Conservation (phyloP, 2,888 invertebrate genomes). For the Hirtodrosophila trivittata region DNA sequence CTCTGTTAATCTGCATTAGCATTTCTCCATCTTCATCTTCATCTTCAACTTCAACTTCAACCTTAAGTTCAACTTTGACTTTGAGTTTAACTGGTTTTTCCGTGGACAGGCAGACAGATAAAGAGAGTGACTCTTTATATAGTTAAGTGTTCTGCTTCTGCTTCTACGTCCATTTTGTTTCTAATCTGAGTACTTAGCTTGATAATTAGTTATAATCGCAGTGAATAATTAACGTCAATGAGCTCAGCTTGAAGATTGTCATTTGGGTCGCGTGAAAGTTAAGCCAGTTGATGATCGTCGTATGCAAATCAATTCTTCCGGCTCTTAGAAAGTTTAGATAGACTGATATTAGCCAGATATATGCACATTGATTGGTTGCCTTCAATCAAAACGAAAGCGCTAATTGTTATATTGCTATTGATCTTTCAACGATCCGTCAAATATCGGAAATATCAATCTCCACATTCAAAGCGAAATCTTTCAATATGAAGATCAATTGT, state of each 20-base stretch:
- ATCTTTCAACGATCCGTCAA: constrained; percentile 33
- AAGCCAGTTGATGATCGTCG: constrained; percentile 37
- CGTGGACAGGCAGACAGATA: constrained; percentile 1
- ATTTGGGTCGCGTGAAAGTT: constrained; percentile 65
- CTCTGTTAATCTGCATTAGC: constrained; percentile 36
- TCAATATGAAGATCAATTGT: constrained; percentile 21
- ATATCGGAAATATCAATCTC: constrained; percentile 43
- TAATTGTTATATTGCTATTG: constrained; percentile 19
- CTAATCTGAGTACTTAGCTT: constrained; percentile 17
- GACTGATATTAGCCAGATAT: neutral
- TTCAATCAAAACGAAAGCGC: constrained; percentile 48
- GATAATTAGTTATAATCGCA: constrained; percentile 46
- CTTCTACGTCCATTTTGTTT: neutral
- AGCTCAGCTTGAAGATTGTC: constrained; percentile 43
- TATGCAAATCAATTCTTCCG: constrained; percentile 65
- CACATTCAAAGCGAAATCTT: constrained; percentile 27
- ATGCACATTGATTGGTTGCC: constrained; percentile 18
- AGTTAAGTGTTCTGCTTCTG: neutral
- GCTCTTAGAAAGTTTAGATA: constrained; percentile 46
- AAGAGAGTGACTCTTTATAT: no score
- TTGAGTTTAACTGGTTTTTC: constrained; percentile 16
- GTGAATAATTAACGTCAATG: constrained; percentile 36
- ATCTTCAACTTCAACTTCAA: constrained; percentile 13
- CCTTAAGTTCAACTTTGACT: constrained; percentile 19
- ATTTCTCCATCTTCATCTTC: constrained; percentile 46